Percentiles rank a stretch among this genome's conserved stretches.
Conservation (phyloP, 2,113 vertebrate genomes). For the Larimichthys polyactis region DNA sequence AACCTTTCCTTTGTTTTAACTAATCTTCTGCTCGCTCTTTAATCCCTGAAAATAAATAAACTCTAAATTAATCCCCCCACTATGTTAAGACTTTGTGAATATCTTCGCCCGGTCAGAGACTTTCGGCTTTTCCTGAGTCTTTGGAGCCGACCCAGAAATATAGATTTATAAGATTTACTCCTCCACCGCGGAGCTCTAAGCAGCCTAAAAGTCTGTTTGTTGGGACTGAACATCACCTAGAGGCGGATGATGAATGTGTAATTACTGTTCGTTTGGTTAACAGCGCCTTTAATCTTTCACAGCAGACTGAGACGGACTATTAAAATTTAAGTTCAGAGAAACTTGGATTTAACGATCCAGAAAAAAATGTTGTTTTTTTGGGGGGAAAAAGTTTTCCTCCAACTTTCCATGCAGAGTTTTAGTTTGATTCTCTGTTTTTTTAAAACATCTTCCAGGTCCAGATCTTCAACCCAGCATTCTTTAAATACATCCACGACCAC, state of each 20-base stretch:
- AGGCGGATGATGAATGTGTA: slow-evolving; percentile 37
- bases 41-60: slow-evolving; percentile 74
- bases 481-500: slow-evolving; percentile 98
- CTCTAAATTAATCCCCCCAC: slow-evolving; percentile 52
- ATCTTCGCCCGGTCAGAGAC: slow-evolving; percentile 38
- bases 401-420: background rate
- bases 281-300: slow-evolving; percentile 12
- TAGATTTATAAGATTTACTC: slow-evolving; percentile 45
- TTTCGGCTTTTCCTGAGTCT: slow-evolving; percentile 8
- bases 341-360: background rate
- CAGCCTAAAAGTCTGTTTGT: slow-evolving; percentile 35
- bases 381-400: background rate
- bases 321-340: slow-evolving; percentile 4
- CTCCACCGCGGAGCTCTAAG: background rate
- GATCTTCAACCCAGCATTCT: slow-evolving; percentile 99
- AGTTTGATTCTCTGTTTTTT: background rate
- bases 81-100: slow-evolving; percentile 29
- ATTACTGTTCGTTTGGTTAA: slow-evolving; percentile 26
- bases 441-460: slow-evolving; percentile 88
- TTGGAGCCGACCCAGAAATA: slow-evolving; percentile 6
- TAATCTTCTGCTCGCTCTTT: slow-evolving; percentile 68
- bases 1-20: slow-evolving; percentile 66
- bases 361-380: background rate
- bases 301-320: background rate
- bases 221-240: slow-evolving; percentile 25